These are phyloP conservation scores for Tachysurus fulvidraco DNA, from an alignment of 2,113 vertebrate species.

Conservation along the genomic window DNA sequence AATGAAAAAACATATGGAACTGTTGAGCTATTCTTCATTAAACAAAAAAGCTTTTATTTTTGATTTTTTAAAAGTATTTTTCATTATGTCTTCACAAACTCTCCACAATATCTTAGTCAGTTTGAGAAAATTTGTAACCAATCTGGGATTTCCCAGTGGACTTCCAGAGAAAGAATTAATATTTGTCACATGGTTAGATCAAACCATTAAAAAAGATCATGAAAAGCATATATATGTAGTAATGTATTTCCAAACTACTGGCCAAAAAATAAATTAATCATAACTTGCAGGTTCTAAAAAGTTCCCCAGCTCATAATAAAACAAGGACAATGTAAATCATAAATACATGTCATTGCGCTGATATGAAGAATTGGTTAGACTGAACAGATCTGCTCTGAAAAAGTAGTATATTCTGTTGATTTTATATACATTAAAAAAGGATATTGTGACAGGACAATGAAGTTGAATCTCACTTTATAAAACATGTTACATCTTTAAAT, in stretches of 20 bases:
- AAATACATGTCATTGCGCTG: neutral
- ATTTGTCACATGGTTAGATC: neutral
- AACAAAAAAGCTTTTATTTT: no score
- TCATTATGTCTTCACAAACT: neutral
- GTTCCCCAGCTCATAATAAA: neutral
- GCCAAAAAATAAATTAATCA: neutral
- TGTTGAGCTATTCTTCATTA: neutral
- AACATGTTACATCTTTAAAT: constrained; percentile 8
- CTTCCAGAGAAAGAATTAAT: neutral
- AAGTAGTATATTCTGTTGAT: neutral
- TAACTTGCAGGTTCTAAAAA: neutral
- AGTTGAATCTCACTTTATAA: neutral
- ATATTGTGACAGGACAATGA: neutral
- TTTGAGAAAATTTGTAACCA: neutral
- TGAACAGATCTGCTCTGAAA: neutral
- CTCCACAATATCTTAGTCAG: neutral
- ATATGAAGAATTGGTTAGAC: neutral
- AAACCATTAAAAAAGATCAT: neutral
- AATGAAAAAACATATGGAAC: neutral
- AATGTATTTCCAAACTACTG: neutral
- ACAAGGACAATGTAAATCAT: neutral
- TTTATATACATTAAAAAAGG: neutral
- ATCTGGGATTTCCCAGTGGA: neutral
- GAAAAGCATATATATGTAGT: neutral
- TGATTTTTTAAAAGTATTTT: neutral